Percentiles rank a stretch among this genome's conserved stretches.
phyloP scores from a whole-genome alignment of 30 jellyfish, hydroid and myxozoan species.

The Aurelia sp. region DNA sequence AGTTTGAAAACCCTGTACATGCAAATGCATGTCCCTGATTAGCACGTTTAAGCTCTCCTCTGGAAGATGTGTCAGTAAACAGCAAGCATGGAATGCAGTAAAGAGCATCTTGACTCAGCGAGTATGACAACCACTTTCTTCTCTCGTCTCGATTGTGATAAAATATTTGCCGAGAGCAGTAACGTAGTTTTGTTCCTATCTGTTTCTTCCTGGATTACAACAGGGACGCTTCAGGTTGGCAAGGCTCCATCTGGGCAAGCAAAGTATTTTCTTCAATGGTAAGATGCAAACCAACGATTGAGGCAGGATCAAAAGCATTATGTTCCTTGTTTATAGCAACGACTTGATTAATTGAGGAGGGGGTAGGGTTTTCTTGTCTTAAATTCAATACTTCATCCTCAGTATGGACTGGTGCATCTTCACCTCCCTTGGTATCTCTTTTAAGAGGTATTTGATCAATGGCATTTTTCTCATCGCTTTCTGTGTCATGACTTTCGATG shows the following conservation, averaged over 20 bases:
- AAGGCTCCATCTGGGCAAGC: conserved; percentile 28
- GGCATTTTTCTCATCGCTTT: too few relatives aligned
- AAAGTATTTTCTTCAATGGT: conserved; percentile 11
- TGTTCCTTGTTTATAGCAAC: neutral
- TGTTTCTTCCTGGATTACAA: too few relatives aligned
- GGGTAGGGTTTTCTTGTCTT: neutral
- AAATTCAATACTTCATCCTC: too few relatives aligned
- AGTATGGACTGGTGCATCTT: too few relatives aligned
- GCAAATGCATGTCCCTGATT: too few relatives aligned
- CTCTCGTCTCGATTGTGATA: neutral
- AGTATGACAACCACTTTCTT: conserved; percentile 32
- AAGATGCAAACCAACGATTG: conserved; percentile 16
- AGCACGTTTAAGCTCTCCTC: too few relatives aligned
- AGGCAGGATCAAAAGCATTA: conserved; percentile 27
- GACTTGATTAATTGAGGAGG: neutral
- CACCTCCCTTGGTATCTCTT: too few relatives aligned
- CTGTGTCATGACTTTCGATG: too few relatives aligned
- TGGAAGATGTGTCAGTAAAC: neutral
- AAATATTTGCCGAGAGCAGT: too few relatives aligned
- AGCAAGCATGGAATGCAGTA: conserved; percentile 52
- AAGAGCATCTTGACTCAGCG: conserved; percentile 20
- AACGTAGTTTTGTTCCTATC: too few relatives aligned
- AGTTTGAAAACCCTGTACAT: too few relatives aligned
- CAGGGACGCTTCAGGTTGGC: conserved; percentile 18
- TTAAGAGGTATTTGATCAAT: too few relatives aligned